Evolutionary conservation across 2,113 vertebrate species (phyloP), one percentile per base, ranked within the genome.

Genomic region (Sander lucioperca): DNA sequence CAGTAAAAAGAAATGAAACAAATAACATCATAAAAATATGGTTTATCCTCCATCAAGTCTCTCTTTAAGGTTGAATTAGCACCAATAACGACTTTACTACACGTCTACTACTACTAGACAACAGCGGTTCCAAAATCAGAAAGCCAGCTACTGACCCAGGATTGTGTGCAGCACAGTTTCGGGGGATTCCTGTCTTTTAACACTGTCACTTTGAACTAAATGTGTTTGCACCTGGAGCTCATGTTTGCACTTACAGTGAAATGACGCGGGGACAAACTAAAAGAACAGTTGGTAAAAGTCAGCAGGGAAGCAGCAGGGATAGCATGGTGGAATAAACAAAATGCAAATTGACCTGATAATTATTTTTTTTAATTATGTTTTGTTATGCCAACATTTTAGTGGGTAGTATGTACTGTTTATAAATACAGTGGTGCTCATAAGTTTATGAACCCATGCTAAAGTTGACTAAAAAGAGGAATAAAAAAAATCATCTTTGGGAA

Each of bases 181-280:
- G 45, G 50, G 65, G 74, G 80, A 92, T 92, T 91, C 88, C 81
- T 83, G 80, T 89, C 88, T 89, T 86, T 94, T 92, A 86, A 77
- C 90, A 68, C 82, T 36, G 74, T 67, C 76, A 69, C 83, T 86
- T 87, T 90, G 74, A 90, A 74, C 75, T 76, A 51, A 67, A 80
- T 85, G 27, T 70, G 62, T 89, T 86, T 83, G 85, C 89, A 93
- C 83, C 88, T 90, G 90, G 79, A 84, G 63, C 51, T 47, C 36
- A 15, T 68, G 69, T 75, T 82, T 81, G 48, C 70, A 72, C 68
- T 63, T 48, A 66, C 16, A 77, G 53, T 69, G 66, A 67, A 74
- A 71, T 0, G 47, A 62, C 61, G 48, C 11, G 2, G 59, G 30
- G 45, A 64, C 10, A 9, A 33, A 56, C 33, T 63, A 50, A 79